Base-by-base conservation (phyloP, 1,140 invertebrate species). In the Goniozus legneri region DNA sequence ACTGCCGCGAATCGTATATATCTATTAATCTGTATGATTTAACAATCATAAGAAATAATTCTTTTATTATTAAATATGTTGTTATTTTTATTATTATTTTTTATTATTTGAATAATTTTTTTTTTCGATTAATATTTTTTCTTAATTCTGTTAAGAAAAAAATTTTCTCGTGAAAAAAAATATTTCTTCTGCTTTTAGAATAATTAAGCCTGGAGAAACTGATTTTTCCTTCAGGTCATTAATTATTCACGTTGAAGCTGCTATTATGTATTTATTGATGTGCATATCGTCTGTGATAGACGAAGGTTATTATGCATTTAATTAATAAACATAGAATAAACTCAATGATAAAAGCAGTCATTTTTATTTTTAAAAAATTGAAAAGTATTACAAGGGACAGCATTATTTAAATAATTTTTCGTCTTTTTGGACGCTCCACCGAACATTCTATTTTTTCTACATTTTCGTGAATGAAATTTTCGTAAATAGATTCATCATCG, bases 401-500 rank as follows among this genome's bases (percentile, higher is more conserved):
- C 39, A 31, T 13, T 27, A 30, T 42, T 31, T 14, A 16, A 22
- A 16, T 21, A 12, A 31, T 30, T 42, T 42, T 42, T 24, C n/a
- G 7, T 12, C 14, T 3, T 2, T 21, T 27, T 44, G 0, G n/a
- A n/a, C n/a, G n/a, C n/a, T n/a, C n/a, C n/a, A n/a, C n/a, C n/a
- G n/a, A n/a, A n/a, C n/a, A n/a, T n/a, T n/a, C n/a, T n/a, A 44
- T 19, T 33, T 30, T 44, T 20, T 42, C 40, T 8, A 2, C 13
- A 13, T 44, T 16, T 4, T 32, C 1, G 40, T 12, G 3, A n/a
- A 30, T 19, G 6, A 15, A 6, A 20, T 16, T 21, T 18, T 44
- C 42, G 14, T 24, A 18, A n/a, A 20, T 13, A 24, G 2, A 24
- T 44, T 44, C 42, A 44, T 33, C 31, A 18, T 44, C 42, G 18